Evolutionary conservation across 2,113 vertebrate species (phyloP).

Genomic region (Leucopsar rothschildi): DNA sequence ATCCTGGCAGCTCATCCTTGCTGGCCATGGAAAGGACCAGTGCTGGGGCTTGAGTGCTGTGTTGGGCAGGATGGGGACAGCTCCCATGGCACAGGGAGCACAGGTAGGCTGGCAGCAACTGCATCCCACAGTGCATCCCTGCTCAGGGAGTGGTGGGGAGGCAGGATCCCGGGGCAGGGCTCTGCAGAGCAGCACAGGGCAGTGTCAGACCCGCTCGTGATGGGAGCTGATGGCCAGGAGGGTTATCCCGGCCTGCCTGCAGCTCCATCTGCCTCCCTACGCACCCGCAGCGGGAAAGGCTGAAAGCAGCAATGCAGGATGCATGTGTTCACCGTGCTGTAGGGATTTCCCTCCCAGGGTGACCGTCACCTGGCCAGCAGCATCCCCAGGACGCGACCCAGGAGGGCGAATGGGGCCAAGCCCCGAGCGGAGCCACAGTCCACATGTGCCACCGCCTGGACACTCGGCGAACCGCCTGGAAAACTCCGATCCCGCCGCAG

Average conservation of each 20-base stretch:
- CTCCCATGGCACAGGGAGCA: background rate
- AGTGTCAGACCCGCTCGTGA: background rate
- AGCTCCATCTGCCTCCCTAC: background rate
- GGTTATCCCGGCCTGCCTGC: background rate
- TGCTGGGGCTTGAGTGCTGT: fast-evolving
- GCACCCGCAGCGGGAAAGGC: fast-evolving
- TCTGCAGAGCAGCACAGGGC: background rate
- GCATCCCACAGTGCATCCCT: background rate
- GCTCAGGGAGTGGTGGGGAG: background rate
- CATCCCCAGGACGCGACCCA: background rate
- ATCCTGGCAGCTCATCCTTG: background rate
- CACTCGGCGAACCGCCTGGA: background rate
- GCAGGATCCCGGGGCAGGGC: background rate
- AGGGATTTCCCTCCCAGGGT: background rate
- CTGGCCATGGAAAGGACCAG: background rate
- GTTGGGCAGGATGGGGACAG: fast-evolving
- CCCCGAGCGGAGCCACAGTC: background rate
- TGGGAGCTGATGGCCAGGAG: fast-evolving
- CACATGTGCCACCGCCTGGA: constrained; percentile 57
- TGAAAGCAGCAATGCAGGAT: background rate
- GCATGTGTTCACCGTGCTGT: fast-evolving
- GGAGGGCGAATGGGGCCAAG: background rate
- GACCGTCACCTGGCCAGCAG: background rate
- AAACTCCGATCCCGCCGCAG: fast-evolving
- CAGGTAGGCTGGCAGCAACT: background rate